These are phyloP conservation scores for Apostichopus californicus DNA, from an alignment of 35 echinoderm and acorn worm genomes.

Conservation along the genomic window DNA sequence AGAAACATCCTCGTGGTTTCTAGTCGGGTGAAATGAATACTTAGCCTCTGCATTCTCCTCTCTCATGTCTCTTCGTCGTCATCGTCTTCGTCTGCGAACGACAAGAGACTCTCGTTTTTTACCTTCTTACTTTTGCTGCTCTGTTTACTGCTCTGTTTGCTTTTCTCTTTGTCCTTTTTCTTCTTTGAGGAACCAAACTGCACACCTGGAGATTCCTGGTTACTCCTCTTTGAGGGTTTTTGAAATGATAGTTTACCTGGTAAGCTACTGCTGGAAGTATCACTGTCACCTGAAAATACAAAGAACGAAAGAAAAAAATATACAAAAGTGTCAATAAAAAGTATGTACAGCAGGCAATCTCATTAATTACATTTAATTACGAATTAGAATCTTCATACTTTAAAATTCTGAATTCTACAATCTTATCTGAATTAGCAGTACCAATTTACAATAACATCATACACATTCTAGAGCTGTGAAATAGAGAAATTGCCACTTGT, in stretches of 20 bases:
- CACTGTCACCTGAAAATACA: slow-evolving; percentile 38
- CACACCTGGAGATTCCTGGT: slow-evolving; percentile 60
- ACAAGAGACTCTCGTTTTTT: slow-evolving; percentile 85
- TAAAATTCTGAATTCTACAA: too few species aligned
- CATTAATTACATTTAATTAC: too few species aligned
- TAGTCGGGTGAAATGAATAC: neutral
- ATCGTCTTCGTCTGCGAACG: slow-evolving; percentile 78
- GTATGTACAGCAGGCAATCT: too few species aligned
- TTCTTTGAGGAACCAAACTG: slow-evolving; percentile 76
- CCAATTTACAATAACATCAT: too few species aligned
- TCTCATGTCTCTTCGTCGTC: slow-evolving; percentile 56
- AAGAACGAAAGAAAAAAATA: neutral
- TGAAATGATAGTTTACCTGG: slow-evolving; percentile 79
- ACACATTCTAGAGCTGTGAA: neutral
- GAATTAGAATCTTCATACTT: too few species aligned
- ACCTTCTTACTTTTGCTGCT: slow-evolving; percentile 75
- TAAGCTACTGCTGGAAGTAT: neutral
- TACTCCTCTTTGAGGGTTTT: slow-evolving; percentile 79
- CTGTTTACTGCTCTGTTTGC: slow-evolving; percentile 60
- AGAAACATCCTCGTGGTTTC: too few species aligned
- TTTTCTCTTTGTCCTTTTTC: slow-evolving; percentile 59
- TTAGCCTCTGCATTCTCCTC: neutral
- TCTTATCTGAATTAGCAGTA: too few species aligned
- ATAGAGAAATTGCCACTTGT: neutral
- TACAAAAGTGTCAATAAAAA: too few species aligned